Conservation (phyloP, 2,113 vertebrate species). For the Phaethornis superciliosus region DNA sequence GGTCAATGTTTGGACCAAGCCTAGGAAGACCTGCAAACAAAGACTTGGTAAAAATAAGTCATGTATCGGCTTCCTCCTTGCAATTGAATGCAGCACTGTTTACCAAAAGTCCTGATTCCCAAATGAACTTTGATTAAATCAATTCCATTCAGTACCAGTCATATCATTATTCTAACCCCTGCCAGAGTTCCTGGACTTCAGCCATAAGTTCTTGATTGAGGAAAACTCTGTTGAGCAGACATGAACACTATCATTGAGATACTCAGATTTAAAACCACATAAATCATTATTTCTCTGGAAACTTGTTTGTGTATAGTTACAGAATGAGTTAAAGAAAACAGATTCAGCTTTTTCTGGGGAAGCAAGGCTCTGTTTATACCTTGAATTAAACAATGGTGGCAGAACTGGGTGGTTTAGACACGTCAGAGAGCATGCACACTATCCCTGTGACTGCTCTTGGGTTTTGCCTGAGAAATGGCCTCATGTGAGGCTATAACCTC, state of each 20-base stretch:
- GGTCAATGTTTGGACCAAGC: not conserved
- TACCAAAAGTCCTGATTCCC: not conserved
- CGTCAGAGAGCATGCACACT: not conserved
- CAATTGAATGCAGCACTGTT: not conserved
- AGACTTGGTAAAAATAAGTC: not conserved
- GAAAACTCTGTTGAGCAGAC: not conserved
- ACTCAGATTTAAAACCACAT: not conserved
- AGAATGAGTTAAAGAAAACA: not conserved
- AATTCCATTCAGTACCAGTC: not conserved
- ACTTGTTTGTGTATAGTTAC: not conserved
- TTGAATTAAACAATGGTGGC: not conserved
- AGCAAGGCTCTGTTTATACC: not conserved
- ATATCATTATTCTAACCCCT: not conserved
- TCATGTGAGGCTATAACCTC: not conserved
- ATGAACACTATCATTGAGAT: not conserved
- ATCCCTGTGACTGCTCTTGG: not conserved
- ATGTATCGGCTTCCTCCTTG: not conserved
- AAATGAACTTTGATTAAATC: not conserved
- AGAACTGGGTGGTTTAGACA: not conserved
- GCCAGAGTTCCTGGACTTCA: not conserved
- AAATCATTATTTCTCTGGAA: not conserved
- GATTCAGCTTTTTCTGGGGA: not conserved
- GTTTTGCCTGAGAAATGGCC: not conserved
- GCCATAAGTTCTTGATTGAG: not conserved
- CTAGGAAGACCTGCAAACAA: not conserved